Conservation (phyloP, 1,140 invertebrate genomes). For the Oreohelix idahoensis region DNA sequence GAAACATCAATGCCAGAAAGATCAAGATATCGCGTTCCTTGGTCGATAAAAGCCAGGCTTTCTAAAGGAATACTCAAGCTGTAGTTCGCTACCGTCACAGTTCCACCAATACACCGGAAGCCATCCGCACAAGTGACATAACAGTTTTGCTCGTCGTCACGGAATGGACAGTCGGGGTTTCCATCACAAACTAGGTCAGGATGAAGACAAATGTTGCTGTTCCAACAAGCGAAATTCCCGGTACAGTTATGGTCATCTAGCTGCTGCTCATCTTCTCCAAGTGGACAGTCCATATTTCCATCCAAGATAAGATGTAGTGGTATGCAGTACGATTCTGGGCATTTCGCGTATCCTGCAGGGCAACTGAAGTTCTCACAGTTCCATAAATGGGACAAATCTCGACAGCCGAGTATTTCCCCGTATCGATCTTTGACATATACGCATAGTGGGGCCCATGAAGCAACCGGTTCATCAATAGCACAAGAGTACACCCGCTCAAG, state of each 20-base stretch:
- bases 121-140: not conserved
- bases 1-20: constrained; percentile 7
- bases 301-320: not conserved
- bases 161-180: not conserved
- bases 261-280: not conserved
- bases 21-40: constrained; percentile 6
- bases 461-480: not conserved
- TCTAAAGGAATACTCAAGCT: not conserved
- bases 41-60: not conserved
- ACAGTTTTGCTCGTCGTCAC: constrained; percentile 7
- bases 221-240: not conserved
- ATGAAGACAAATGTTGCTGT: not conserved
- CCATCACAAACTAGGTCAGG: constrained; percentile 8
- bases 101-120: not conserved
- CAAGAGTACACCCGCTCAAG: not conserved
- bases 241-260: not conserved
- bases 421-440: not conserved
- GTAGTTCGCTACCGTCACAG: not conserved
- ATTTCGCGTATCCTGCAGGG: not conserved
- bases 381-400: not conserved
- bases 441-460: not conserved
- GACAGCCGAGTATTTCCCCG: not conserved
- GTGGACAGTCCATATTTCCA: constrained; percentile 18
- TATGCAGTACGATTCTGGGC: constrained; percentile 9
- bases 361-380: constrained; percentile 2